Evolutionary conservation across 1,140 invertebrate genomes (phyloP).

Genomic region (Eubasilissa regina): DNA sequence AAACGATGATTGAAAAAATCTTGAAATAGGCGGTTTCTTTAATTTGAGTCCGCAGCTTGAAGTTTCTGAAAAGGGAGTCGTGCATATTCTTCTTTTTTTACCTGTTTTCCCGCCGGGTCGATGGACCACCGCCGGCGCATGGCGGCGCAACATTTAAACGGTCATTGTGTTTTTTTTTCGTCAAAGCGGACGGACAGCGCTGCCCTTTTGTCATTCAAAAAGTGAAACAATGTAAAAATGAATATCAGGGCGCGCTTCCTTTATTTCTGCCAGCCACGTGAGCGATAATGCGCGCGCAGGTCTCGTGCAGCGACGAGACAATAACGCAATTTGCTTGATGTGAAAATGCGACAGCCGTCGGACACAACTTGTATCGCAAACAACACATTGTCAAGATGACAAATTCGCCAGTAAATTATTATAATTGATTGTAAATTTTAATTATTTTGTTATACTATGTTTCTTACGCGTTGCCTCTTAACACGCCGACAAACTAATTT

Average conservation of each 20-base stretch:
- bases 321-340: not conserved
- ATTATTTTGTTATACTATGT: too few relatives aligned
- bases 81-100: not conserved
- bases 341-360: not conserved
- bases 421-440: too few relatives aligned
- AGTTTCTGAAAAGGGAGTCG: constrained; percentile 7
- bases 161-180: constrained; percentile 2
- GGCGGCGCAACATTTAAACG: not conserved
- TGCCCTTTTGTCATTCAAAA: constrained; percentile 31
- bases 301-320: not conserved
- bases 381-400: too few relatives aligned
- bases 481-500: too few relatives aligned
- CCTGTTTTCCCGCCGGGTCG: not conserved
- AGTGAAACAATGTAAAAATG: not conserved
- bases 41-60: constrained; percentile 3
- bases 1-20: too few relatives aligned
- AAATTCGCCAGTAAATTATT: too few relatives aligned
- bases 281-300: not conserved
- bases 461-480: too few relatives aligned
- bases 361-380: too few relatives aligned
- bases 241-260: not conserved
- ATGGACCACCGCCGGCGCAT: not conserved
- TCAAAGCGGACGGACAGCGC: not conserved
- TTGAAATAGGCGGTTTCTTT: not conserved
- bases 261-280: not conserved